These are phyloP conservation scores for Brenthis hecate DNA, from an alignment of 2,888 invertebrate genomes.

Conservation along the genomic window DNA sequence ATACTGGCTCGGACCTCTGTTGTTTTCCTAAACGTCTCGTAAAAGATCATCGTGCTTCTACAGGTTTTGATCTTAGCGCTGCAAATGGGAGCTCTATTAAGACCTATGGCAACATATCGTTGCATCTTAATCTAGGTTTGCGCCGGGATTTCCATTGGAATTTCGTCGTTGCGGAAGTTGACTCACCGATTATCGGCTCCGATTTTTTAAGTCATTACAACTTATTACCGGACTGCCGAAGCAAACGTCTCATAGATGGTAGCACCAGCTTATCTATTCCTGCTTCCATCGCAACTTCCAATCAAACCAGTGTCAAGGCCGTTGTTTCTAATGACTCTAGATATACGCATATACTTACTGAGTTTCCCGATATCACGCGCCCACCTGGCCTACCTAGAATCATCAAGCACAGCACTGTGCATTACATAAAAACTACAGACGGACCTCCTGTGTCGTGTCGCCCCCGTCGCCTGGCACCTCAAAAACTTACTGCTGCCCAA, in stretches of 20 bases:
- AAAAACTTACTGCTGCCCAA: slow-evolving; percentile 18
- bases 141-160: slow-evolving; percentile 27
- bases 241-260: not conserved
- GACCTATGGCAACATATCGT: slow-evolving; percentile 27
- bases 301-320: not conserved
- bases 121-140: slow-evolving; percentile 24
- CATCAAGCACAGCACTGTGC: no score
- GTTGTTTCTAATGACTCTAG: not conserved
- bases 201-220: slow-evolving; percentile 32
- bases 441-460: not conserved
- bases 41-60: no score
- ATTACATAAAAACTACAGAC: not conserved
- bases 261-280: not conserved
- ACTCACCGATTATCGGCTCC: slow-evolving; percentile 30
- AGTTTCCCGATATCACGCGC: not conserved
- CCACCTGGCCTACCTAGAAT: not conserved
- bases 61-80: no score
- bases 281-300: not conserved
- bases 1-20: no score
- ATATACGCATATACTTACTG: not conserved
- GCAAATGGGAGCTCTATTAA: slow-evolving; percentile 26
- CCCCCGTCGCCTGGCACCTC: not conserved
- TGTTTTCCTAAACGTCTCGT: no score
- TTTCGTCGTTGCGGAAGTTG: slow-evolving; percentile 33
- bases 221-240: slow-evolving; percentile 19